Conservation (phyloP, 2,888 invertebrate genomes). For the Aspidiotus destructor region DNA sequence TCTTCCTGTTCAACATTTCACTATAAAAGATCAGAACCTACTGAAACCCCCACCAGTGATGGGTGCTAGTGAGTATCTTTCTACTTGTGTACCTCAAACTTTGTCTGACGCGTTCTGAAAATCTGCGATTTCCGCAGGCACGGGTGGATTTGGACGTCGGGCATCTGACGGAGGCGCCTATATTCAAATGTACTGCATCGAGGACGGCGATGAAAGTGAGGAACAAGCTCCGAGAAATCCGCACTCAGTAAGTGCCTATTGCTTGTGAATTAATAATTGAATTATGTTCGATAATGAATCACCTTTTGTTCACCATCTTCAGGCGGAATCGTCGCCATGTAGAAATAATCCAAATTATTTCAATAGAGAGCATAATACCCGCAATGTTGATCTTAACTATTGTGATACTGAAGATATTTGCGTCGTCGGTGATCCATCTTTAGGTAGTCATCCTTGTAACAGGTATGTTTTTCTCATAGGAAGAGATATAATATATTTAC, state of each 20-base stretch:
- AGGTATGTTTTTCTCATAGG: background rate
- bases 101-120: background rate
- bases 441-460: slow-evolving; percentile 6
- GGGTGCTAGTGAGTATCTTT: slow-evolving; percentile 54
- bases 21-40: slow-evolving; percentile 85
- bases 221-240: background rate
- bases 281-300: background rate
- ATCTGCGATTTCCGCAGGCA: slow-evolving; percentile 33
- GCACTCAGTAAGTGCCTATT: slow-evolving; percentile 3
- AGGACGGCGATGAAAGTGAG: slow-evolving; percentile 14
- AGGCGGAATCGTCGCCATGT: background rate
- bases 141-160: slow-evolving; percentile 65
- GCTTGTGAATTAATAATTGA: too few species aligned
- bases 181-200: slow-evolving; percentile 57
- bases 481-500: background rate
- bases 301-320: background rate
- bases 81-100: slow-evolving; percentile 2
- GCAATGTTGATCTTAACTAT: background rate
- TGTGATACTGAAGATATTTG: background rate
- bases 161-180: slow-evolving; percentile 95
- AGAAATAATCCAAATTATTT: background rate
- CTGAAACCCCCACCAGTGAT: slow-evolving; percentile 86
- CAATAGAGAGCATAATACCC: background rate
- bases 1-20: slow-evolving; percentile 72
- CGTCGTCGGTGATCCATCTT: background rate